These are phyloP conservation scores for Sphaerodactylus townsendi DNA, from an alignment of 2,113 vertebrate species.

Conservation along the genomic window DNA sequence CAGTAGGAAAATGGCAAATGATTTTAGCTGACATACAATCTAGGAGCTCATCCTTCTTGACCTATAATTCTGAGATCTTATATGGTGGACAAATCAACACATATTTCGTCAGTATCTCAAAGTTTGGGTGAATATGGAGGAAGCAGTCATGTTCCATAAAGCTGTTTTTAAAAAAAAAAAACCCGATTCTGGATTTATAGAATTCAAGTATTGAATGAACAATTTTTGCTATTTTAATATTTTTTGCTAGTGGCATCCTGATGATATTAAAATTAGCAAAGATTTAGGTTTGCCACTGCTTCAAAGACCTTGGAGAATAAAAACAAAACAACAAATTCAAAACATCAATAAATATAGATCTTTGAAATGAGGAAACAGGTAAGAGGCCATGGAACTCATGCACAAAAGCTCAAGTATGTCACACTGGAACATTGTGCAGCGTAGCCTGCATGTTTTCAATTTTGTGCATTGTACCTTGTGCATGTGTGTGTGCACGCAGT, in stretches of 20 bases:
- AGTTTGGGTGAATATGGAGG: no score
- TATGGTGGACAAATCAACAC: not conserved
- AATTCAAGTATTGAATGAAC: no score
- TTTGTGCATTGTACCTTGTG: not conserved
- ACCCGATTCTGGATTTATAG: not conserved
- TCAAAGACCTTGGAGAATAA: no score
- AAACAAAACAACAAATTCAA: no score
- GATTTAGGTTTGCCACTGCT: no score
- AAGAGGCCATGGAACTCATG: not conserved
- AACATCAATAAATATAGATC: no score
- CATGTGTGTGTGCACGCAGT: no score
- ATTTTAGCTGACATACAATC: not conserved
- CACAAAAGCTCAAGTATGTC: not conserved
- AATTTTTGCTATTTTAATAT: not conserved
- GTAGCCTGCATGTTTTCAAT: not conserved
- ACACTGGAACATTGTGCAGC: not conserved
- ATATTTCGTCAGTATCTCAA: not conserved
- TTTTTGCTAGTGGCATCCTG: not conserved
- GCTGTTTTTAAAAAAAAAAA: not conserved
- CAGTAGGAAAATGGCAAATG: not conserved
- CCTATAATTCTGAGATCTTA: not conserved
- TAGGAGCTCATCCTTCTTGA: not conserved
- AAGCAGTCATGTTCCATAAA: not conserved
- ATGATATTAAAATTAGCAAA: not conserved
- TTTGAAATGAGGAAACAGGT: no score